A percentile compares a stretch with the other conserved stretches of the same genome.
Conservation (phyloP, 2,888 invertebrate genomes). For the Sipha maydis region DNA sequence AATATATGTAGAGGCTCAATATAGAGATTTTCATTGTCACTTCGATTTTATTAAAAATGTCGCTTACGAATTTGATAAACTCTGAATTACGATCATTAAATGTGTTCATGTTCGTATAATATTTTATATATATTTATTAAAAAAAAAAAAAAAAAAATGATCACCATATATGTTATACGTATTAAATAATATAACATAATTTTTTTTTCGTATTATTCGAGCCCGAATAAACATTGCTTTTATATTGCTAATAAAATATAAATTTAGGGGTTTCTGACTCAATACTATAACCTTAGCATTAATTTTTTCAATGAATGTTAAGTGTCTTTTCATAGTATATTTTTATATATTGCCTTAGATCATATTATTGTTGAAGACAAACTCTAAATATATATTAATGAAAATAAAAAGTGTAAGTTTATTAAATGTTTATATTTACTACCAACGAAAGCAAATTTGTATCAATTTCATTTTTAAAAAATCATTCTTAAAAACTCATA, state of each 20-base stretch:
- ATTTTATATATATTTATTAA: neutral
- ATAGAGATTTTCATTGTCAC: neutral
- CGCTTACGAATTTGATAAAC: neutral
- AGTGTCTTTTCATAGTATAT: neutral
- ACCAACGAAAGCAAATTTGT: neutral
- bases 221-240: neutral
- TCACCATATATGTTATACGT: neutral
- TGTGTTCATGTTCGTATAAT: neutral
- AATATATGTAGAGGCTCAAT: too few species aligned
- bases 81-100: neutral
- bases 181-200: neutral
- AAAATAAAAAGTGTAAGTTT: neutral
- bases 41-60: neutral
- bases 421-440: neutral
- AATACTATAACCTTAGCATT: neutral
- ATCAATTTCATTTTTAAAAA: neutral
- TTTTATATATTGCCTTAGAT: neutral
- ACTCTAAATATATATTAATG: neutral
- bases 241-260: conserved; percentile 10
- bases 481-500: too few species aligned
- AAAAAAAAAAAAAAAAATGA: neutral
- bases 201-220: conserved; percentile 3
- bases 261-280: neutral
- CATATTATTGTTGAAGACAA: neutral
- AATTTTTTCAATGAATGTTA: neutral